Percentiles rank a stretch among this genome's conserved stretches.
phyloP scores from a whole-genome alignment of 2,797 vertebrate species.

The Borostomias antarcticus region DNA sequence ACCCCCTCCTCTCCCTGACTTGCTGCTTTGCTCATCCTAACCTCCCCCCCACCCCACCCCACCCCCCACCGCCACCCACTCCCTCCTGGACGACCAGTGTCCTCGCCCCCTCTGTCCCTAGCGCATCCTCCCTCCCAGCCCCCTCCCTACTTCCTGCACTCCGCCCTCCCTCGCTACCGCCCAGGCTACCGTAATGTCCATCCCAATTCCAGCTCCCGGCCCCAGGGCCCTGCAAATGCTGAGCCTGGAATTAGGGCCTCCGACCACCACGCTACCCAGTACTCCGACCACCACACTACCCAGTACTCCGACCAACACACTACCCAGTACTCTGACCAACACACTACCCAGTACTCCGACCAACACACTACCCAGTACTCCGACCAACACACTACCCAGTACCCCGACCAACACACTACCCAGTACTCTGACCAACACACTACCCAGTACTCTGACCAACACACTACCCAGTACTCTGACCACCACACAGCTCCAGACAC shows the following conservation, averaged over 20 bases:
- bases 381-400: not conserved
- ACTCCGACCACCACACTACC: conserved; percentile 1
- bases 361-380: not conserved
- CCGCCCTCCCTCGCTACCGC: conserved; percentile 55
- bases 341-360: not conserved
- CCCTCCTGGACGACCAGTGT: conserved; percentile 59
- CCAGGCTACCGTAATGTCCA: conserved; percentile 61
- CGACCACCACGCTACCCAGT: not conserved
- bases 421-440: not conserved
- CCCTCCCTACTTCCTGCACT: conserved; percentile 77
- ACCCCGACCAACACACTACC: not conserved
- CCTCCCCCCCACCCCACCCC: conserved; percentile 30
- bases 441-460: not conserved
- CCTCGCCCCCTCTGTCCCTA: conserved; percentile 76
- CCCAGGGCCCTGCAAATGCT: conserved; percentile 49
- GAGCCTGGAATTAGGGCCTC: conserved; percentile 30
- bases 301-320: not conserved
- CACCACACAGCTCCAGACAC: conserved; percentile 19
- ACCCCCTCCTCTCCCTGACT: not conserved
- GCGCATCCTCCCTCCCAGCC: conserved; percentile 55
- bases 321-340: not conserved
- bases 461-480: not conserved
- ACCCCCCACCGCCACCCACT: conserved; percentile 20
- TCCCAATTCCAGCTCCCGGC: conserved; percentile 49
- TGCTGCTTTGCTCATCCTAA: not conserved